Base-by-base conservation (phyloP, 2,888 invertebrate genomes). In the Melanophora roralis region DNA sequence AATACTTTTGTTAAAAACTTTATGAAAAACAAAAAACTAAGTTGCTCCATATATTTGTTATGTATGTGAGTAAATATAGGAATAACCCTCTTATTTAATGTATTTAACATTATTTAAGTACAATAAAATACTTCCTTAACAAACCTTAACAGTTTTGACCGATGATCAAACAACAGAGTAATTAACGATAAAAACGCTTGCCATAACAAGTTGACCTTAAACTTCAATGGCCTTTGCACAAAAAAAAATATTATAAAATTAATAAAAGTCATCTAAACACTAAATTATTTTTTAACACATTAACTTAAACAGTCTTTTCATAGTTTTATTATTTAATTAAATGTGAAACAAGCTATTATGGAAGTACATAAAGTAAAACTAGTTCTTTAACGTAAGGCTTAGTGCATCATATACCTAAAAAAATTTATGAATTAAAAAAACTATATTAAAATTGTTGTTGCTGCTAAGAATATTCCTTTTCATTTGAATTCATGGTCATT, bases 171-270 rank as follows among this genome's bases (percentile, higher is more conserved):
- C 2, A 21, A 34, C 23, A 12, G 43, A 16, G 32, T 40, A 55
- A 49, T 57, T 23, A 55, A 49, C 21, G 34, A n/a, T 49, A 38
- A 57, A 74, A 74, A 57, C 65, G 65, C 57, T 65, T 73, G 73
- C 65, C 73, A 47, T 53, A 73, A 57, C 38, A 64, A 57, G 49
- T 40, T 73, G 57, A 43, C 57, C 40, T 57, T 32, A 1, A 40
- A 40, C 16, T 40, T 21, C 57, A 74, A 49, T 59, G 32, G 6
- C 65, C 57, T 47, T 60, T 32, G 8, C 21, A 57, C 32, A 47
- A 6, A 19, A 38, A 73, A 45, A 8, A 71, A 47, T 23, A 47
- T 34, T 23, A 23, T 14, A n/a, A n/a, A n/a, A n/a, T n/a, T n/a
- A n/a, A n/a, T n/a, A n/a, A n/a, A 12, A 3, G 23, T 23, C 49